These are phyloP conservation scores for Drosophila kanapiae DNA, from an alignment of 1,140 invertebrate species.

Conservation along the genomic window DNA sequence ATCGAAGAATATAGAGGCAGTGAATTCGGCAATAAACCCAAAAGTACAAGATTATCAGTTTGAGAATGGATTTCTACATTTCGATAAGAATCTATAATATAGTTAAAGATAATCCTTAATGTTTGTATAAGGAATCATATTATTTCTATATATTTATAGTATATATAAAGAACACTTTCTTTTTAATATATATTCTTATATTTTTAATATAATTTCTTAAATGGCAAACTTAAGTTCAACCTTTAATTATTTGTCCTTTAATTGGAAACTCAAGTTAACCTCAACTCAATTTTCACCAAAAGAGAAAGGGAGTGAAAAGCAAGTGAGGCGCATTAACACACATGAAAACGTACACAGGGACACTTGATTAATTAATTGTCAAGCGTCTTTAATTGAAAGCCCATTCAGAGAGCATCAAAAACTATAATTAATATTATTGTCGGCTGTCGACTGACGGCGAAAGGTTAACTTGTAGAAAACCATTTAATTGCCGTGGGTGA, in stretches of 20 bases:
- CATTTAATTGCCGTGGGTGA: slow-evolving; percentile 41
- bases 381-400: slow-evolving; percentile 43
- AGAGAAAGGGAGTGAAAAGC: slow-evolving; percentile 8
- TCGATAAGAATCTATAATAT: too few species aligned
- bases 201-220: neutral
- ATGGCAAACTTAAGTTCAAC: neutral
- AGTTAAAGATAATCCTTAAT: neutral
- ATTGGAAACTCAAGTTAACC: slow-evolving; percentile 1
- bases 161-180: too few species aligned
- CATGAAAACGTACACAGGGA: slow-evolving; percentile 12
- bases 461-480: slow-evolving; percentile 34
- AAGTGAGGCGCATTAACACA: slow-evolving; percentile 3
- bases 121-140: too few species aligned
- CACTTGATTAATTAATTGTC: slow-evolving; percentile 39
- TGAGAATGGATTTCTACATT: too few species aligned
- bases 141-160: too few species aligned
- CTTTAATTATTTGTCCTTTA: neutral
- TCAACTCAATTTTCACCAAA: slow-evolving; percentile 5
- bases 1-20: neutral
- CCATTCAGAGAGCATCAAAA: slow-evolving; percentile 31
- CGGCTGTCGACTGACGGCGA: slow-evolving; percentile 20
- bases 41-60: neutral
- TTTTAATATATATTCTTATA: neutral
- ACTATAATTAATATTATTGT: slow-evolving; percentile 54
- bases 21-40: neutral